Percentiles rank a stretch among this genome's conserved stretches.
Conservation (phyloP, 2,797 vertebrate species). For the Crocidura indochinensis region DNA sequence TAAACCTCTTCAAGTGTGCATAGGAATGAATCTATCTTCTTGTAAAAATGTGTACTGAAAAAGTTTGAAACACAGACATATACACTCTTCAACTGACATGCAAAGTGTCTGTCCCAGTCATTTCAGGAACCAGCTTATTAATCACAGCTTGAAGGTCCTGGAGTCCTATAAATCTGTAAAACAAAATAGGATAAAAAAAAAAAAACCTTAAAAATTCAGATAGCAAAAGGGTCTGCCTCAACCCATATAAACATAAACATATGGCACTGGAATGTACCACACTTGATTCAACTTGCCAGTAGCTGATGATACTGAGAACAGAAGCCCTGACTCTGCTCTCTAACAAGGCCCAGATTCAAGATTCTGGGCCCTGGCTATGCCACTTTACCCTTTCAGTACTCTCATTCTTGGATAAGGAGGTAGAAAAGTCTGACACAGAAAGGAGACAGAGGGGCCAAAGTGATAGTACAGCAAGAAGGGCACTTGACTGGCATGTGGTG, state of each 20-base stretch:
- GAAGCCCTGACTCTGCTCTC: not conserved
- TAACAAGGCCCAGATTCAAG: fast-evolving
- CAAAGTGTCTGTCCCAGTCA: constrained; percentile 74
- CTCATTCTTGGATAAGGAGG: not conserved
- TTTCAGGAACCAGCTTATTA: constrained; percentile 65
- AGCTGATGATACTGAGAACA: no score
- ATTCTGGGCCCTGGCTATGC: not conserved
- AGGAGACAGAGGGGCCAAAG: not conserved
- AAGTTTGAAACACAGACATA: constrained; percentile 1
- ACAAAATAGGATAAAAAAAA: constrained; percentile 32
- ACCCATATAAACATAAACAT: not conserved
- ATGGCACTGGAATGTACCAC: not conserved
- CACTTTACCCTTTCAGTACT: not conserved
- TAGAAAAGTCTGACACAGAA: not conserved
- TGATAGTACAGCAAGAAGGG: no score
- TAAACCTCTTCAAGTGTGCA: constrained; percentile 77
- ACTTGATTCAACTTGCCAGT: no score
- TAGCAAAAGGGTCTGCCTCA: not conserved
- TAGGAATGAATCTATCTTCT: constrained; percentile 77
- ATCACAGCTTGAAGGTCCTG: constrained; percentile 79
- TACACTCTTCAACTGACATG: constrained; percentile 74
- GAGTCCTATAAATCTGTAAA: constrained; percentile 87
- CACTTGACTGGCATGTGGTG: no score
- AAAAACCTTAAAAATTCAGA: no score
- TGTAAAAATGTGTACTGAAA: constrained; percentile 60